phyloP scores from a whole-genome alignment of 2,888 invertebrate species.

The Leptinotarsa juncta region DNA sequence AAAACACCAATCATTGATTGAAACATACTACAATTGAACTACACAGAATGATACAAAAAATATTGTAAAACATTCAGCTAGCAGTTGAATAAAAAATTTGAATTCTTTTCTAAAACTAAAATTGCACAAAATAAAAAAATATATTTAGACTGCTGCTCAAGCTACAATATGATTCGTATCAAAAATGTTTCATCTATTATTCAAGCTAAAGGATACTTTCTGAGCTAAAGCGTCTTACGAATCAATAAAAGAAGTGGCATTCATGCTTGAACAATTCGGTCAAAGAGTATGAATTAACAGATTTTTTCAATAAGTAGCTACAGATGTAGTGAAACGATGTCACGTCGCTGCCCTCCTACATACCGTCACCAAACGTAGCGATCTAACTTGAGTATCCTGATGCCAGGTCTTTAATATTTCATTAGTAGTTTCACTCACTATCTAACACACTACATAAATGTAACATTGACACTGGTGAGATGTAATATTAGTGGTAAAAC shows the following conservation, averaged over 20 bases:
- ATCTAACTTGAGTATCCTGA: too few relatives aligned
- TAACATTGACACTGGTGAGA: too few relatives aligned
- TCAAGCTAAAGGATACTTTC: neutral
- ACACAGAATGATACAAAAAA: neutral
- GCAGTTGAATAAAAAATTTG: conserved; percentile 28
- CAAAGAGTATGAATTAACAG: neutral
- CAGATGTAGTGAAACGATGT: too few relatives aligned
- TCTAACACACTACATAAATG: too few relatives aligned
- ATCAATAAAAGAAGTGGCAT: neutral
- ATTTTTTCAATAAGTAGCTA: too few relatives aligned
- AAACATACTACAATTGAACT: neutral
- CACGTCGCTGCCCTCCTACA: too few relatives aligned
- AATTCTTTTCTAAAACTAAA: conserved; percentile 40
- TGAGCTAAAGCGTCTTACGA: neutral
- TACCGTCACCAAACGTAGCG: too few relatives aligned
- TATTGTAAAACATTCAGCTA: conserved; percentile 2
- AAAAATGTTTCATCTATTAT: neutral
- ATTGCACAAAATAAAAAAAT: conserved; percentile 43
- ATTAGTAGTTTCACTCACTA: too few relatives aligned
- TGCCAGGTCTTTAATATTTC: too few relatives aligned
- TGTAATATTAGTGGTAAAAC: too few relatives aligned
- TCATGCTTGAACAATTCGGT: neutral
- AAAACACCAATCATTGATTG: neutral
- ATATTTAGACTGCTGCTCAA: conserved; percentile 39
- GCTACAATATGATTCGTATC: conserved; percentile 11